Percentiles rank a stretch among this genome's conserved stretches.
Conservation (phyloP, 2,888 invertebrate genomes). For the Lasius fuliginosus region DNA sequence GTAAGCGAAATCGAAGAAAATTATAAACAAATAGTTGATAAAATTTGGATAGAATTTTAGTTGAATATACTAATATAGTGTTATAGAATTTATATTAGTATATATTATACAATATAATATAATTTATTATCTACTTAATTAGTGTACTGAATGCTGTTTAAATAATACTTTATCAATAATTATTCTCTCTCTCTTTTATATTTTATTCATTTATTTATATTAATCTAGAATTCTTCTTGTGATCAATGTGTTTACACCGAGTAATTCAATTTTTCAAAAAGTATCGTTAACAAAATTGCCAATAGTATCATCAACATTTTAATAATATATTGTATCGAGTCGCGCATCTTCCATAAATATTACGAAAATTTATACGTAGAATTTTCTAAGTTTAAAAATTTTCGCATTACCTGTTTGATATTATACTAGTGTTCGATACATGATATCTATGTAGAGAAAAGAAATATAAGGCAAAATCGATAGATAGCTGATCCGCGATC, state of each 20-base stretch:
- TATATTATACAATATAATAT: neutral
- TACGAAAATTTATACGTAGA: neutral
- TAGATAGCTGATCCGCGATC: slow-evolving; percentile 6
- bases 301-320: neutral
- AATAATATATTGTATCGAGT: neutral
- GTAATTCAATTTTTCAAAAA: neutral
- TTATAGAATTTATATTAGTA: neutral
- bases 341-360: neutral
- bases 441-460: neutral
- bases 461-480: neutral
- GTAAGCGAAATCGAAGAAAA: slow-evolving; percentile 33
- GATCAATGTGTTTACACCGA: neutral
- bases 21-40: slow-evolving; percentile 24
- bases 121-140: neutral
- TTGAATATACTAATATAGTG: neutral
- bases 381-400: neutral
- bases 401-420: neutral
- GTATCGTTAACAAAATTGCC: neutral
- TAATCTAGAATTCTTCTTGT: neutral
- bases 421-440: neutral
- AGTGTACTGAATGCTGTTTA: neutral
- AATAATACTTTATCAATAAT: neutral
- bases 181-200: neutral
- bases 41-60: neutral
- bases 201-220: neutral